Conservation (phyloP, 2,113 vertebrate species). For the Collichthys lucidus region DNA sequence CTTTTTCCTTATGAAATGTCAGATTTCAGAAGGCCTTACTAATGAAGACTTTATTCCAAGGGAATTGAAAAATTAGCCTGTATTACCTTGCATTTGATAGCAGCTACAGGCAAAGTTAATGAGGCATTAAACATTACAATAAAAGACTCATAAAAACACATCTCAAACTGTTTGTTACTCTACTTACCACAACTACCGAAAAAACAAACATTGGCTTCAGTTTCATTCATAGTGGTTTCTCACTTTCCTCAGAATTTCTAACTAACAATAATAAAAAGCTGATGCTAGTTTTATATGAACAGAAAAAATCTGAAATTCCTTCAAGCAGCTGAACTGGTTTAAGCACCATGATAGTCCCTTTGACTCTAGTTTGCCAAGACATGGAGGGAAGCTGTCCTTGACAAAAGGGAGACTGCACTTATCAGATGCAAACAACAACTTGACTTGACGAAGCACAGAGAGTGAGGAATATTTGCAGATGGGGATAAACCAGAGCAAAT, state of each 20-base stretch:
- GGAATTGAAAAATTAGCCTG: conserved; percentile 15
- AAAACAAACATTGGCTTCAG: not conserved
- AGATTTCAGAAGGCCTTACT: not conserved
- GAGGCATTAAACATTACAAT: conserved; percentile 14
- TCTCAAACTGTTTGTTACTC: conserved; percentile 4
- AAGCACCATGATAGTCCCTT: conserved; percentile 30
- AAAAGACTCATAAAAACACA: conserved; percentile 46
- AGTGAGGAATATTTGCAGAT: not conserved
- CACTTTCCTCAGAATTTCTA: not conserved
- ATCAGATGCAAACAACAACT: not conserved
- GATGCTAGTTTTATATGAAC: not conserved
- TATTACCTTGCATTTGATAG: conserved; percentile 14
- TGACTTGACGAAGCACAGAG: too few species aligned
- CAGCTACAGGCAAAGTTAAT: conserved; percentile 32
- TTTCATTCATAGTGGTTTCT: not conserved
- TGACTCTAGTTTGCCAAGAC: conserved; percentile 34
- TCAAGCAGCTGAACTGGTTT: conserved; percentile 18
- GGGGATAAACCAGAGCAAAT: not conserved
- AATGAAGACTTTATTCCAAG: not conserved
- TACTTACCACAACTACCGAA: not conserved
- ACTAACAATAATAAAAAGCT: not conserved
- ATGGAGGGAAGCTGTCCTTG: not conserved
- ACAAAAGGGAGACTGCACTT: not conserved
- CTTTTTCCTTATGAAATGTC: not conserved
- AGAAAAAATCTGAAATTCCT: conserved; percentile 6